Base-by-base conservation (phyloP, 1,140 invertebrate genomes). In the Apis cerana region DNA sequence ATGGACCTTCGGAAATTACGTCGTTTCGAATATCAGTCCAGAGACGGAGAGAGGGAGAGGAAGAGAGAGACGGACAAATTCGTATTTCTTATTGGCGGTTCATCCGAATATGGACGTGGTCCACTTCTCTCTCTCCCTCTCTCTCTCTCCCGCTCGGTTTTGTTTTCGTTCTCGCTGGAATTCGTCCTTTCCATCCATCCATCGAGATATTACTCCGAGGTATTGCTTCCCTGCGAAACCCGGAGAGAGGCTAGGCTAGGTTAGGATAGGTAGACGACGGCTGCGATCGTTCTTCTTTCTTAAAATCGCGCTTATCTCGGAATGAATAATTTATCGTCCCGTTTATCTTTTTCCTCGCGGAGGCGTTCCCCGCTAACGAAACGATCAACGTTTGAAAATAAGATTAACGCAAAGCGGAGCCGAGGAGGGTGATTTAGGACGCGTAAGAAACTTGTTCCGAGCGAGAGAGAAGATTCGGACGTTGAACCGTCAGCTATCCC, bases 291-390 rank as follows among this genome's bases (percentile, higher is more conserved):
- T 77, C 74, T 74, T 77, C 74, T 70, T 75, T 68, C 74, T 83
- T 83, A 83, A 80, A 83, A 83, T 80, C 61, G 62, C 23, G 76
- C 68, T 83, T 83, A 83, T 80, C 76, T 80, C 15, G 0, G 12
- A 72, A 80, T 80, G 82, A 84, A 84, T 84, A 84, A 84, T 84
- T 84, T 71, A 84, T 84, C 62, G 69, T 54, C 52, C 58, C 77
- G 62, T 84, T 84, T 74, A 75, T 80, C 70, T 65, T 56, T 27
- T 19, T 43, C 58, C 10, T 12, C 17, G 33, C 5, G 33, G 58
- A 0, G 9, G 33, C 62, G 54, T 65, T 13, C 48, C 56, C 5
- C 33, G 58, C 13, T 10, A 58, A 64, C 59, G 75, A 64, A 71
- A 67, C 64, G 70, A 65, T 74, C 82, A 80, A 69, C 70, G 78